Conservation (phyloP, 2,797 vertebrate species). For the Botia kubotai region DNA sequence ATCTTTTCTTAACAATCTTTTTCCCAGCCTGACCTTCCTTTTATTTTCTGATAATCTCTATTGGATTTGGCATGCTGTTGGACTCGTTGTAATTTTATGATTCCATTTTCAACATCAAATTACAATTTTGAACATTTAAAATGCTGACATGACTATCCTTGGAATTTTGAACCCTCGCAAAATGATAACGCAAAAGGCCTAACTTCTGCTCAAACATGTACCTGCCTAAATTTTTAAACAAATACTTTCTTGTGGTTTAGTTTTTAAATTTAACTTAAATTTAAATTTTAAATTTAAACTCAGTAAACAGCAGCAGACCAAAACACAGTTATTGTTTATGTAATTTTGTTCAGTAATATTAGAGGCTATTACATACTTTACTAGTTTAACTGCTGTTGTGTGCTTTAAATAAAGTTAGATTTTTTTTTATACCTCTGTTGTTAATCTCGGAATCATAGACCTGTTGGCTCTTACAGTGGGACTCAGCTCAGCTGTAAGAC, state of each 20-base stretch:
- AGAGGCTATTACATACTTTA: neutral
- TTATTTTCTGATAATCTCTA: neutral
- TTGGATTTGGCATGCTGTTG: neutral
- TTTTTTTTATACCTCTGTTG: neutral
- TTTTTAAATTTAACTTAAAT: neutral
- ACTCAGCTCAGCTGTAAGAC: constrained; percentile 21
- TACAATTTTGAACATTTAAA: neutral
- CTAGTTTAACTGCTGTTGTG: neutral
- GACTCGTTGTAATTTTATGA: too few species aligned
- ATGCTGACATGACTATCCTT: too few species aligned
- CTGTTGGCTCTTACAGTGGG: constrained; percentile 12
- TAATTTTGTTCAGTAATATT: neutral
- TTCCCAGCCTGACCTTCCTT: neutral
- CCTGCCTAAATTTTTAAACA: neutral
- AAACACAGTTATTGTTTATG: neutral
- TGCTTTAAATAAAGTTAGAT: neutral
- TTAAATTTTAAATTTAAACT: neutral
- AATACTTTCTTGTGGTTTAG: neutral
- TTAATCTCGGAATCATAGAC: neutral
- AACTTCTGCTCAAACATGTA: neutral
- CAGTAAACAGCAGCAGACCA: neutral
- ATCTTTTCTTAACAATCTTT: neutral
- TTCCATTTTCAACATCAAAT: neutral
- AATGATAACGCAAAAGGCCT: neutral
- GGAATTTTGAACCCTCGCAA: neutral